A percentile compares a stretch with the other conserved stretches of the same genome.
Evolutionary conservation across 64 coral and sea anemone genomes (phyloP).

Genomic region (Pocillopora damicornis): DNA sequence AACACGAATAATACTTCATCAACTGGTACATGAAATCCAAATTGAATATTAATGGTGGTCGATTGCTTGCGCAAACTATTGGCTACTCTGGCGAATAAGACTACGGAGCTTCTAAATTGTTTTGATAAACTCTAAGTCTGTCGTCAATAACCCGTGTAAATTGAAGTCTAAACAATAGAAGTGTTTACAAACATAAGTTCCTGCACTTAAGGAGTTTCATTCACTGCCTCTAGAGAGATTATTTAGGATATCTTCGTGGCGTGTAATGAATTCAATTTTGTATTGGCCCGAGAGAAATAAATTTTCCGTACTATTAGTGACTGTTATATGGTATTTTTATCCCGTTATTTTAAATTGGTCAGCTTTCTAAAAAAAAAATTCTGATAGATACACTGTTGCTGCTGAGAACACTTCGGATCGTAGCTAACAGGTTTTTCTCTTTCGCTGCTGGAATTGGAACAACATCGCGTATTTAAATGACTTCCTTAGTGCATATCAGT

Average conservation of each 20-base stretch:
- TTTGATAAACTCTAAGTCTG: constrained; percentile 35
- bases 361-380: neutral
- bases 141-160: constrained; percentile 28
- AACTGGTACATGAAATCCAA: neutral
- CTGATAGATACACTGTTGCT: neutral
- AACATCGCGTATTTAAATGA: too few species aligned
- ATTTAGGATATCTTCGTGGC: neutral
- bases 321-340: neutral
- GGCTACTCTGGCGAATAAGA: neutral
- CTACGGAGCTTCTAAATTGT: constrained; percentile 3
- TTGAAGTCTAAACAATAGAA: constrained; percentile 4
- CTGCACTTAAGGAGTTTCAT: neutral
- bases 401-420: neutral
- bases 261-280: neutral
- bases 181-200: constrained; percentile 34
- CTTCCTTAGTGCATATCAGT: too few species aligned
- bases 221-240: neutral
- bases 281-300: neutral
- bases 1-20: constrained; percentile 8
- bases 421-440: neutral
- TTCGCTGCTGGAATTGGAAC: neutral
- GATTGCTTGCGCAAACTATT: neutral
- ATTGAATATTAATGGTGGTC: constrained; percentile 9
- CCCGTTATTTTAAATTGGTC: neutral
- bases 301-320: neutral